phyloP scores from a whole-genome alignment of 23 tunicate species.

The Styela clava region DNA sequence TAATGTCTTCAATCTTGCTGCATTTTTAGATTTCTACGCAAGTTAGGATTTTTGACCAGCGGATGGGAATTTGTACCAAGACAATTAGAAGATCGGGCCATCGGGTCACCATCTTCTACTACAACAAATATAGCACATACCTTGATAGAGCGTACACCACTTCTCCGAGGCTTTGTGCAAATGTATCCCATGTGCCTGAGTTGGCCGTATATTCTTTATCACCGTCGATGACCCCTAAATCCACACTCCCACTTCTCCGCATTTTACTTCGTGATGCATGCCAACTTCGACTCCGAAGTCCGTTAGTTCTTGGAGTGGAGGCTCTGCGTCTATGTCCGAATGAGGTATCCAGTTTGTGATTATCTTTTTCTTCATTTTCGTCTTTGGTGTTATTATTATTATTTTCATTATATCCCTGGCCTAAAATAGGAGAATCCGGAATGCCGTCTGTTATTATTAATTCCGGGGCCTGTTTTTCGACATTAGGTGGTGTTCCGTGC shows the following conservation, averaged over 20 bases:
- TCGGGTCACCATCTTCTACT: too few relatives aligned
- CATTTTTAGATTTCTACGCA: too few relatives aligned
- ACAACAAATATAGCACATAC: too few relatives aligned
- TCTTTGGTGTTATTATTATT: neutral
- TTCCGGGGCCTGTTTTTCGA: neutral
- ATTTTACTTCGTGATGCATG: neutral
- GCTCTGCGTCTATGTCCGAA: slow-evolving; percentile 1
- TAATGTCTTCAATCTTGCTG: too few relatives aligned
- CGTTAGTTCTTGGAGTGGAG: slow-evolving; percentile 42
- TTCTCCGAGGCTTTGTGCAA: slow-evolving; percentile 40
- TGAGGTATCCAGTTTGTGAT: neutral
- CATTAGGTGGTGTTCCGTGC: neutral
- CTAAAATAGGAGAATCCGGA: neutral
- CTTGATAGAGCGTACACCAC: slow-evolving; percentile 39
- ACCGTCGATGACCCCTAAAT: neutral
- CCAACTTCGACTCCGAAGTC: slow-evolving; percentile 11
- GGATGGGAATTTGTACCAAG: too few relatives aligned
- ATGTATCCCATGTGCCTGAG: slow-evolving; percentile 39
- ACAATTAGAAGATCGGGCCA: too few relatives aligned
- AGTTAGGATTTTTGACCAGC: too few relatives aligned
- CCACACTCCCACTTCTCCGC: neutral
- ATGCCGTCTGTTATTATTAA: neutral
- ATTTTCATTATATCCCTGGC: neutral
- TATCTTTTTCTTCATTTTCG: slow-evolving; percentile 17
- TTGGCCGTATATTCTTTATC: slow-evolving; percentile 10